Conservation (phyloP, 1,140 invertebrate genomes). For the Spodoptera frugiperda region DNA sequence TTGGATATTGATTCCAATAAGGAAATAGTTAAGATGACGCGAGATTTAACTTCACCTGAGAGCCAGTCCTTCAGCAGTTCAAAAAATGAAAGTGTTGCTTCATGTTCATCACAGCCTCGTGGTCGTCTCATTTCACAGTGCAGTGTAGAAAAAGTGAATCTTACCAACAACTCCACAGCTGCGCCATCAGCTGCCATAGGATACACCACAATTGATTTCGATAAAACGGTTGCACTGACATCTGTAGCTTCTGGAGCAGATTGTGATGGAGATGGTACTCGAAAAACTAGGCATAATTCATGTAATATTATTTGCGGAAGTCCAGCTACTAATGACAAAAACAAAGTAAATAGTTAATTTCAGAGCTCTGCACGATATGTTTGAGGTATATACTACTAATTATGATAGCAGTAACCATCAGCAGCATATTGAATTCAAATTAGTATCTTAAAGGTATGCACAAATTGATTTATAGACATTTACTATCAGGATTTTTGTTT, state of each 20-base stretch:
- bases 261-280: conserved; percentile 69
- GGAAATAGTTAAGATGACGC: conserved; percentile 59
- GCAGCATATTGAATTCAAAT: not conserved
- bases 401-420: no score
- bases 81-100: conserved; percentile 70
- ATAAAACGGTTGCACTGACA: conserved; percentile 95
- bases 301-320: conserved; percentile 67
- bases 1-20: conserved; percentile 89
- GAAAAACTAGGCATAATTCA: conserved; percentile 83
- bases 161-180: conserved; percentile 63
- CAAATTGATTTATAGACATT: not conserved
- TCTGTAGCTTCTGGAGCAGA: conserved; percentile 80
- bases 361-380: not conserved
- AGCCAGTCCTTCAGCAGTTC: conserved; percentile 74
- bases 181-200: conserved; percentile 88
- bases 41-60: conserved; percentile 71
- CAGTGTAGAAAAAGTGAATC: conserved; percentile 70
- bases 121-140: conserved; percentile 70
- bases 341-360: conserved; percentile 58
- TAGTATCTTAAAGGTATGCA: not conserved
- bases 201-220: conserved; percentile 97
- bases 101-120: conserved; percentile 65
- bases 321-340: conserved; percentile 66
- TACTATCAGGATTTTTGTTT: no score
- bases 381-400: not conserved